A percentile compares a stretch with the other conserved stretches of the same genome.
phyloP scores from a whole-genome alignment of 1,140 invertebrate species.

The Atta colombica region DNA sequence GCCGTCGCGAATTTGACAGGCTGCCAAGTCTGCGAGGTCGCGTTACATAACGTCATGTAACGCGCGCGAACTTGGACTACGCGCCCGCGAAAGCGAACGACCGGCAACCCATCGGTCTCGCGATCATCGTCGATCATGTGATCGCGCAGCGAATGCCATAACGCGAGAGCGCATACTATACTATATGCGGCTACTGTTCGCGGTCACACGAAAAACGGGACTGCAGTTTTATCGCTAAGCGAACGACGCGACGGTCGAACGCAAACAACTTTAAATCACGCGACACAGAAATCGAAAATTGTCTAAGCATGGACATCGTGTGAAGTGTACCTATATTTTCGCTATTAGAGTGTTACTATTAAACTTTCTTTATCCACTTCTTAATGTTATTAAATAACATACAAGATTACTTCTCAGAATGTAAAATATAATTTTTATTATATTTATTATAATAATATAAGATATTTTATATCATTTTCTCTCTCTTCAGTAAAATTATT shows the following conservation, averaged over 20 bases:
- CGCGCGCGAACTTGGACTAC: slow-evolving; percentile 50
- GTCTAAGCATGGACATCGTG: background rate
- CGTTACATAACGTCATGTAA: slow-evolving; percentile 71
- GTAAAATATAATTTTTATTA: background rate
- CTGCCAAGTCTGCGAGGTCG: slow-evolving; percentile 72
- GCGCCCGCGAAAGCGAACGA: slow-evolving; percentile 18
- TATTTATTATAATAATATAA: background rate
- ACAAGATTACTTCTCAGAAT: background rate
- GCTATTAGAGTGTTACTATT: background rate
- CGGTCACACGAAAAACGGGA: slow-evolving; percentile 38
- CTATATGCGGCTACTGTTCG: slow-evolving; percentile 22
- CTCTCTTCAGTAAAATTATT: background rate
- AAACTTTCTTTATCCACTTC: background rate
- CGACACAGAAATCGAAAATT: background rate
- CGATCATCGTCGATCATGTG: slow-evolving; percentile 19
- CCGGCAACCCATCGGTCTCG: slow-evolving; percentile 9
- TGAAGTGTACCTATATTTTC: background rate
- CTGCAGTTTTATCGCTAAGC: slow-evolving; percentile 46
- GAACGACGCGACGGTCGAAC: background rate
- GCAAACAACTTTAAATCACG: background rate
- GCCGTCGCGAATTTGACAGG: slow-evolving; percentile 63
- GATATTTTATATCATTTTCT: background rate
- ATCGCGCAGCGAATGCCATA: slow-evolving; percentile 20
- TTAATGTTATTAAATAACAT: background rate
- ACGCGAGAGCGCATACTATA: background rate